phyloP scores from a whole-genome alignment of 92 coral and sea anemone species.

The Zoanthus solanderi region DNA sequence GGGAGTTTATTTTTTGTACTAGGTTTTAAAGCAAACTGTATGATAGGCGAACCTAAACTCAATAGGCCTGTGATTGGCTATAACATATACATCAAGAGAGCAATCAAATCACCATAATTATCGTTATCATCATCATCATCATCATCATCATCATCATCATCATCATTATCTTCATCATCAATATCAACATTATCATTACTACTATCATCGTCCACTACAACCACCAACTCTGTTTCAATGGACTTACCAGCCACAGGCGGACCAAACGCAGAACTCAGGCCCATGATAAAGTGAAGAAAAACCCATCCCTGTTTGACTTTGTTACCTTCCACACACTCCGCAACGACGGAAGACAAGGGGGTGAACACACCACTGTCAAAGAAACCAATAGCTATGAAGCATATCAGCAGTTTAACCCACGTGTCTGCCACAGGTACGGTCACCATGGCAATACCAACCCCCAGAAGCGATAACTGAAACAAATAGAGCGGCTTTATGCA shows the following conservation, averaged over 20 bases:
- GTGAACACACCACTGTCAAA: conserved; percentile 37
- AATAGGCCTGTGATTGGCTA: too few species aligned
- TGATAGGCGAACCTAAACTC: too few species aligned
- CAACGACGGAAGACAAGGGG: conserved; percentile 5
- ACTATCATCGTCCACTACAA: too few species aligned
- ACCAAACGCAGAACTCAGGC: conserved; percentile 19
- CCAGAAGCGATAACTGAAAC: conserved; percentile 29
- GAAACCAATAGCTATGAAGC: conserved; percentile 25
- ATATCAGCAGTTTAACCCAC: conserved; percentile 17
- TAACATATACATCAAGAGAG: too few species aligned
- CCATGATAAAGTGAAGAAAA: conserved; percentile 19
- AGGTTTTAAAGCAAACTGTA: too few species aligned
- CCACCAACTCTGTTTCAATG: too few species aligned
- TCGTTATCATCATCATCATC: too few species aligned
- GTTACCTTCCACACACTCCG: background rate
- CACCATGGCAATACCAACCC: conserved; percentile 28
- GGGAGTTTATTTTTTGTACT: too few species aligned
- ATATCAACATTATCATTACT: too few species aligned
- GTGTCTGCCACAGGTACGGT: conserved; percentile 28
- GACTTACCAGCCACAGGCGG: conserved; percentile 26
- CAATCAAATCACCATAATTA: too few species aligned
- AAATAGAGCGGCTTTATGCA: conserved; percentile 3
- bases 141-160: too few species aligned
- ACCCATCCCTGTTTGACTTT: conserved; percentile 11
- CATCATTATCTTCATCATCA: too few species aligned